Conservation (phyloP, 2,888 invertebrate genomes). For the Pyrrhosoma nymphula region DNA sequence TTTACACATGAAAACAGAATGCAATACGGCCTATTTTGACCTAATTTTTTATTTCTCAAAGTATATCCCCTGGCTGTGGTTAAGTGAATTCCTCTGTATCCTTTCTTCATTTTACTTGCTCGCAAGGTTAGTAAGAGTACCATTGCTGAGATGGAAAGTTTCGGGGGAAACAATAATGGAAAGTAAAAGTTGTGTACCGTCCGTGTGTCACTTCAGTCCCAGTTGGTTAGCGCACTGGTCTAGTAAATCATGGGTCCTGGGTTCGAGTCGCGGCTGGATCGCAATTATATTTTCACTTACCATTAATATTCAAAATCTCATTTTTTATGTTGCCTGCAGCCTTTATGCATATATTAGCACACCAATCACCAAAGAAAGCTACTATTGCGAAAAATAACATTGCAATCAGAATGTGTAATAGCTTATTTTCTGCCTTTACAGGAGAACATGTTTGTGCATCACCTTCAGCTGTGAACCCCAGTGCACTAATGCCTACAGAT, state of each 20-base stretch:
- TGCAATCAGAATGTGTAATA: no score
- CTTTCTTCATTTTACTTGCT: slow-evolving; percentile 10
- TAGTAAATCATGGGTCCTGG: background rate
- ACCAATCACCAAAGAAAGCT: no score
- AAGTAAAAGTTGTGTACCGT: background rate
- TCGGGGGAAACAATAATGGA: background rate
- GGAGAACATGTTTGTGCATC: no score
- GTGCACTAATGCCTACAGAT: no score
- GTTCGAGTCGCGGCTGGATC: background rate
- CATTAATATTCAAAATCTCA: no score
- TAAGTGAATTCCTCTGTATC: background rate
- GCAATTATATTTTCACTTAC: no score
- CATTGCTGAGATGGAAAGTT: background rate
- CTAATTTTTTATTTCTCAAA: background rate
- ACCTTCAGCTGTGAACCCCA: no score
- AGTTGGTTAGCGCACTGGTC: background rate
- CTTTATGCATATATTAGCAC: no score
- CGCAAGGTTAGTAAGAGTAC: background rate
- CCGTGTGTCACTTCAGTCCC: background rate
- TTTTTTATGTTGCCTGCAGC: no score
- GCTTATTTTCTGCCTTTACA: no score
- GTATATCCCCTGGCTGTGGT: background rate
- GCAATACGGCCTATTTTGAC: background rate
- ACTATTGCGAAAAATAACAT: no score
- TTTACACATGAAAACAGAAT: background rate